Conservation (phyloP, 2,113 vertebrate species). For the Hemichromis elongatus region DNA sequence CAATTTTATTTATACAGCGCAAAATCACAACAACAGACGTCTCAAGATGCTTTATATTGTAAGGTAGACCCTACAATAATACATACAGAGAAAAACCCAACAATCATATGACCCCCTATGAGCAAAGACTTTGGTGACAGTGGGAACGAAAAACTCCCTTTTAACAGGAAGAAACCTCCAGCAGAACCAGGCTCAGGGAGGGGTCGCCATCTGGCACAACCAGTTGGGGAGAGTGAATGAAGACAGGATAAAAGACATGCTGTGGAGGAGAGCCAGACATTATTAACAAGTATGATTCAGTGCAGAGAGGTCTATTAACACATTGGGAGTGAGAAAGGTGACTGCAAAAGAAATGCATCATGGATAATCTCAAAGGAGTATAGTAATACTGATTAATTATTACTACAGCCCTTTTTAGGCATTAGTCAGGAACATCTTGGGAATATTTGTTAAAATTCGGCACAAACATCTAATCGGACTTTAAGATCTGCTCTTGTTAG, state of each 20-base stretch:
- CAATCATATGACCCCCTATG: not conserved
- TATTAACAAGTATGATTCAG: rapidly evolving
- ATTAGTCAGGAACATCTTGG: not conserved
- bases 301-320: not conserved
- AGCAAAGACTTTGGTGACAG: not conserved
- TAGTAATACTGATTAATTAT: not conserved
- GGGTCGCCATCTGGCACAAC: not conserved
- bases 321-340: not conserved
- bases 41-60: not conserved
- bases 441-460: not conserved
- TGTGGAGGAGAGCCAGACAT: not conserved
- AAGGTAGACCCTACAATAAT: not conserved
- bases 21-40: not conserved
- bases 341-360: not conserved
- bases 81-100: not conserved
- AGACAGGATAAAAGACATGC: not conserved
- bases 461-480: not conserved
- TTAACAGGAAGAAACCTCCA: not conserved
- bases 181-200: not conserved
- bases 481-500: not conserved
- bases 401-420: not conserved
- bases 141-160: not conserved
- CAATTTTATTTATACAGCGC: not conserved
- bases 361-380: not conserved
- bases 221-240: not conserved